A percentile compares a stretch with the other conserved stretches of the same genome.
Conservation (phyloP, 2,113 vertebrate genomes). For the Cariama cristata region DNA sequence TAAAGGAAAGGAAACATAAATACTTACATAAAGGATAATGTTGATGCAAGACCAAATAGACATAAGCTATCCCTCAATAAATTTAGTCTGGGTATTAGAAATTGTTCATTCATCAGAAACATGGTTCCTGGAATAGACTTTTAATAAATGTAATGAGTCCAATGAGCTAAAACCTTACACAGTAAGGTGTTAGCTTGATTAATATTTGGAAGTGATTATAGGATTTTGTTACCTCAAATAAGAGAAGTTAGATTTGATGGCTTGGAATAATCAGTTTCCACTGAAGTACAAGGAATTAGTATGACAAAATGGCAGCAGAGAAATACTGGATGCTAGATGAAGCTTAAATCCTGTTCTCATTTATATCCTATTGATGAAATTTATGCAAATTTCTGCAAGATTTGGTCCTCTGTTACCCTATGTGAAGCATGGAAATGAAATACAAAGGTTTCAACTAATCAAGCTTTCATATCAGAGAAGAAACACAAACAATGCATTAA, state of each 20-base stretch:
- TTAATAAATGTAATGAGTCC: background rate
- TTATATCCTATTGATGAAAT: background rate
- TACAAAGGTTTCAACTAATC: background rate
- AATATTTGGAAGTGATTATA: background rate
- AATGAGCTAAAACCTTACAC: background rate
- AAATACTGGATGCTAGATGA: background rate
- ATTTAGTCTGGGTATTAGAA: accelerated
- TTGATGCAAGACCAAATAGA: background rate
- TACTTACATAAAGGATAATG: background rate
- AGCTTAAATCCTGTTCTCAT: background rate
- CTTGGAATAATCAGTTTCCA: background rate
- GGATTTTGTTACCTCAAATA: background rate
- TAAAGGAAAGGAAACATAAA: background rate
- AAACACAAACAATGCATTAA: background rate
- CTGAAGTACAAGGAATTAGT: background rate
- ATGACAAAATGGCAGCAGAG: background rate
- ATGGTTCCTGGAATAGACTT: background rate
- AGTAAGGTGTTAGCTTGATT: background rate
- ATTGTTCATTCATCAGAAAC: background rate
- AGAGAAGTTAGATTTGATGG: background rate
- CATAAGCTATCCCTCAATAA: accelerated
- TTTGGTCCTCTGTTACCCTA: background rate
- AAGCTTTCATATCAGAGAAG: background rate
- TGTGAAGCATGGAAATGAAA: background rate
- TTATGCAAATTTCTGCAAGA: background rate